Base-by-base conservation (phyloP, 23 tunicate genomes). In the Botrylloides violaceus region DNA sequence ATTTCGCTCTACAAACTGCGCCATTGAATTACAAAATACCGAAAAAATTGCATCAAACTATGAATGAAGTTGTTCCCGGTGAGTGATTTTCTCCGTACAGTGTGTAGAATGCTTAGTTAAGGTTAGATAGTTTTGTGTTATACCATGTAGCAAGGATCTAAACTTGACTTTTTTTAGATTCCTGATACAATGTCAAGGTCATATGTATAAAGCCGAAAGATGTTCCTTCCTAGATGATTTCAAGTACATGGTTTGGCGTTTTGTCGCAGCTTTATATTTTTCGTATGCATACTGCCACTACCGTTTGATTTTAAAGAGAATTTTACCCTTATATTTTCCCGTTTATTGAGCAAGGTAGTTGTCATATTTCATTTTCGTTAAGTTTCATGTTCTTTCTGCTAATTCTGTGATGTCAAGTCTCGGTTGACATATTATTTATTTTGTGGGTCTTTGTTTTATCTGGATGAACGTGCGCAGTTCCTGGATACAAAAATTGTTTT, bases 221-320 rank as follows among this genome's bases (percentile, higher is more conserved):
- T n/a, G n/a, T n/a, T n/a, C n/a, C n/a, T n/a, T n/a, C n/a, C n/a
- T n/a, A n/a, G n/a, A n/a, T n/a, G n/a, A n/a, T n/a, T n/a, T n/a
- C n/a, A n/a, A n/a, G n/a, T n/a, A n/a, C n/a, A 43, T 43, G 53
- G 53, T 43, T 15, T 15, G 53, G 9, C 53, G 9, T 43, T 43
- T 43, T 15, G 15, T 43, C 9, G 53, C 53, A 15, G 9, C 15
- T 43, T 43, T 43, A 43, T 43, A 43, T 43, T 7, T 43, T 43
- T 43, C 53, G 53, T 43, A 43, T 43, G 53, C 53, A 43, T 43
- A 43, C 53, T 43, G 53, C 53, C 53, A 43, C 53, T 43, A 43
- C 9, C 53, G 53, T 43, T 43, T 7, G 53, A 43, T 43, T 43
- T 43, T 15, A 43, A 43, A 43, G 53, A 43, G 53, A 43, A 43